Base-by-base conservation (phyloP, 2,888 invertebrate species). In the Alentia gelatinosa region DNA sequence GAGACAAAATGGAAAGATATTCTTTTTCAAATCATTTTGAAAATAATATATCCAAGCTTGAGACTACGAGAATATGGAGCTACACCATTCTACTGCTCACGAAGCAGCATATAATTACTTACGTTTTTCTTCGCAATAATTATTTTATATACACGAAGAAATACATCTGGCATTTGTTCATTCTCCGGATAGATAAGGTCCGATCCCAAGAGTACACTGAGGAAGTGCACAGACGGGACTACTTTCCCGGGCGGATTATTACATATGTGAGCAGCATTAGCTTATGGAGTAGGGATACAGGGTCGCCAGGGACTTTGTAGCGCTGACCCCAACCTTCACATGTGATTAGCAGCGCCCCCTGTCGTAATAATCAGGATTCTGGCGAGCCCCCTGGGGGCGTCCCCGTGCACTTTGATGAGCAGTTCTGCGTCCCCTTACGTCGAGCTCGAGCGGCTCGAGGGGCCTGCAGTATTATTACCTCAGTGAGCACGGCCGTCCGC, bases 261-360 rank as follows among this genome's bases (percentile, higher is more conserved):
- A 74, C 74, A 74, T 74, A 33, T 33, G 74, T 33, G 33, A 26
- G 74, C 30, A 33, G 74, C 30, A 74, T 74, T 5, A 74, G 26
- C 15, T 33, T 15, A 15, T 33, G 26, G 74, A 26, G 26, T 26
- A 74, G 74, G 26, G 74, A 33, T 74, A 15, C 12, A 1, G 74
- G 74, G 74, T 33, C 74, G 30, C n/a, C 33, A 5, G 26, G 74
- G 74, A 74, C 74, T 74, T 74, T 74, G 74, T 74, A 74, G 74
- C 7, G 15, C 1, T 74, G 30, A 74, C 74, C 74, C 74, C 74
- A 4, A 74, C 74, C 74, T 74, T 33, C 30, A 74, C 30, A 74
- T 74, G 26, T 74, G 33, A 74, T 74, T 74, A 74, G 30, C 56
- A 56, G 56, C 56, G n/a, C 56, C n/a, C 23, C 9, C 56, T 56